Conservation (phyloP, 2,888 invertebrate genomes). For the Nomada fabriciana region DNA sequence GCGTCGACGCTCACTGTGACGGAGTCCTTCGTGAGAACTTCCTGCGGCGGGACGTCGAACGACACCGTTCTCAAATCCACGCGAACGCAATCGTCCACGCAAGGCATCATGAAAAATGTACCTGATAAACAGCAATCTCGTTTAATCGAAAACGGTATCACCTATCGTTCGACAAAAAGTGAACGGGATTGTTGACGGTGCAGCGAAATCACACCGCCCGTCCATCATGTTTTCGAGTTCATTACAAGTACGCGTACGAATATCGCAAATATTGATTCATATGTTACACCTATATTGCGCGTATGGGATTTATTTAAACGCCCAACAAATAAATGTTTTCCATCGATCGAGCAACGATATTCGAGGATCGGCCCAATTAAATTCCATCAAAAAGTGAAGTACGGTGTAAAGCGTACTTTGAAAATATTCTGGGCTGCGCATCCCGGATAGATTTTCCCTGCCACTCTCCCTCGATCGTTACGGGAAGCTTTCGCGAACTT, state of each 20-base stretch:
- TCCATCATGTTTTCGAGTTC: neutral
- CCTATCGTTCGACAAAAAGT: neutral
- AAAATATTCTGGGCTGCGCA: too few relatives aligned
- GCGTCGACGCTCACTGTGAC: constrained; percentile 98
- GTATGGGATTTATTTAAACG: neutral
- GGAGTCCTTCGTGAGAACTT: constrained; percentile 97
- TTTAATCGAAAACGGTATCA: neutral
- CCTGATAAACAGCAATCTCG: constrained; percentile 84
- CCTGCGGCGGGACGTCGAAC: constrained; percentile 98
- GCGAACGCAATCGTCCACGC: constrained; percentile 96
- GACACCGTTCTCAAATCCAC: constrained; percentile 97
- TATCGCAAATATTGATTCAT: constrained; percentile 1
- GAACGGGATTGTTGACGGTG: neutral
- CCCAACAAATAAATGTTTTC: neutral
- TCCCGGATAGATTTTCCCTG: neutral
- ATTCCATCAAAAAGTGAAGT: neutral
- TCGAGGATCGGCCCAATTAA: neutral
- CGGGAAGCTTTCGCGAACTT: too few relatives aligned
- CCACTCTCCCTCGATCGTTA: neutral
- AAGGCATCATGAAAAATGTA: constrained; percentile 97
- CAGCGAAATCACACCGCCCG: neutral
- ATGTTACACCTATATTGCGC: neutral
- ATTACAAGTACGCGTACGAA: neutral
- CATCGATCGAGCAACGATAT: neutral
- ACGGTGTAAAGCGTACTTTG: too few relatives aligned